phyloP scores from a whole-genome alignment of 2,888 invertebrate genomes.

The Latrodectus hesperus region DNA sequence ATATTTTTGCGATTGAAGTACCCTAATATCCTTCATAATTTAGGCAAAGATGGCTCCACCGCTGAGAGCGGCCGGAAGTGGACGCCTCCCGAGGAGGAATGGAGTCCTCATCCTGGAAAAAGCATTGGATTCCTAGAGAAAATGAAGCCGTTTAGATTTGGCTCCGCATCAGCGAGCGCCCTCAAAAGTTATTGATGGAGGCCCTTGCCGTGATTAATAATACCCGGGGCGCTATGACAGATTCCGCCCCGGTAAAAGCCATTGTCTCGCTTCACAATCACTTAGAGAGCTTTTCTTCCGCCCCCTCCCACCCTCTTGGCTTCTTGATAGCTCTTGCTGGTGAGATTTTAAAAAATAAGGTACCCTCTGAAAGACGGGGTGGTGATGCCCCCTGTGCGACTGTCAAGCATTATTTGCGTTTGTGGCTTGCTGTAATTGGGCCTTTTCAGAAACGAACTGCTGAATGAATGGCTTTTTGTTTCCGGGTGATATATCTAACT shows the following conservation, averaged over 20 bases:
- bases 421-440: conserved; percentile 39
- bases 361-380: not conserved
- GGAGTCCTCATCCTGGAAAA: not conserved
- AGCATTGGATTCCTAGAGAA: conserved; percentile 63
- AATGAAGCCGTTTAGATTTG: conserved; percentile 57
- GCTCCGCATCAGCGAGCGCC: conserved; percentile 48
- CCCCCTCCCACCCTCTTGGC: not conserved
- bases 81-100: not conserved
- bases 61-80: too few relatives aligned
- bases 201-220: conserved; percentile 59
- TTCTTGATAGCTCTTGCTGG: conserved; percentile 44
- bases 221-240: conserved; percentile 52
- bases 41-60: too few relatives aligned
- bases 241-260: conserved; percentile 60
- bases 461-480: conserved; percentile 42
- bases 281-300: conserved; percentile 54
- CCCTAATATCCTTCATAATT: too few relatives aligned
- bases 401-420: conserved; percentile 61
- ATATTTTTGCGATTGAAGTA: too few relatives aligned
- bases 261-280: conserved; percentile 68
- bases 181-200: conserved; percentile 63
- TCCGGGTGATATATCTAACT: conserved; percentile 22
- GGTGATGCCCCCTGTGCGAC: conserved; percentile 16
- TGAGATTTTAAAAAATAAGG: conserved; percentile 10
- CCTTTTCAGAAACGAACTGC: conserved; percentile 6